These are phyloP conservation scores for Thalpophila matura DNA, from an alignment of 2,888 invertebrate genomes.

Conservation along the genomic window DNA sequence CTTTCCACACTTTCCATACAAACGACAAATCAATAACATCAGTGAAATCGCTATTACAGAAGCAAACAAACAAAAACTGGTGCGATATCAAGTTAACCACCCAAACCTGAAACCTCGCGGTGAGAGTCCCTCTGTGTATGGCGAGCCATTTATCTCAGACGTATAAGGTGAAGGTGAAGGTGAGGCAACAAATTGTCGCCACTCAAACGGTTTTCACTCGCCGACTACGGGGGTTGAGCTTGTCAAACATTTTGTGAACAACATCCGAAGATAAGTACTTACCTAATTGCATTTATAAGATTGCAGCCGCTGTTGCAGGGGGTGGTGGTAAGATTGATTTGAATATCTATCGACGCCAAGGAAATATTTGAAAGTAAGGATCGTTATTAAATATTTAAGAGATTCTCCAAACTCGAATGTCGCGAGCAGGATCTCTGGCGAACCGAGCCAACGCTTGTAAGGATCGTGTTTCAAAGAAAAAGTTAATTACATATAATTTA, in stretches of 20 bases:
- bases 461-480: too few species aligned
- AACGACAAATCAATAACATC: constrained; percentile 11
- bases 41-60: constrained; percentile 55
- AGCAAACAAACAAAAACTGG: constrained; percentile 61
- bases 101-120: constrained; percentile 53
- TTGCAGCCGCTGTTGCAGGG: too few species aligned
- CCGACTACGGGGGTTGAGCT: not conserved
- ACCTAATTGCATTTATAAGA: too few species aligned
- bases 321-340: too few species aligned
- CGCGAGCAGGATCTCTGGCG: too few species aligned
- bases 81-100: constrained; percentile 45
- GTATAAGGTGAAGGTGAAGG: constrained; percentile 68
- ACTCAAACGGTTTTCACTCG: constrained; percentile 66
- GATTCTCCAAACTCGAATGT: too few species aligned
- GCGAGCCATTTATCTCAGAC: constrained; percentile 62
- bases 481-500: too few species aligned
- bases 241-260: constrained; percentile 20
- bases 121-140: constrained; percentile 63
- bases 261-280: not conserved
- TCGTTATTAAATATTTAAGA: too few species aligned
- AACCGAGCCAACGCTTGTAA: too few species aligned
- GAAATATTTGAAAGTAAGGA: too few species aligned
- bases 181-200: constrained; percentile 64
- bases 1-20: constrained; percentile 19
- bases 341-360: too few species aligned